Evolutionary conservation across 2,888 invertebrate genomes (phyloP).

Genomic region (Liodrosophila aerea): DNA sequence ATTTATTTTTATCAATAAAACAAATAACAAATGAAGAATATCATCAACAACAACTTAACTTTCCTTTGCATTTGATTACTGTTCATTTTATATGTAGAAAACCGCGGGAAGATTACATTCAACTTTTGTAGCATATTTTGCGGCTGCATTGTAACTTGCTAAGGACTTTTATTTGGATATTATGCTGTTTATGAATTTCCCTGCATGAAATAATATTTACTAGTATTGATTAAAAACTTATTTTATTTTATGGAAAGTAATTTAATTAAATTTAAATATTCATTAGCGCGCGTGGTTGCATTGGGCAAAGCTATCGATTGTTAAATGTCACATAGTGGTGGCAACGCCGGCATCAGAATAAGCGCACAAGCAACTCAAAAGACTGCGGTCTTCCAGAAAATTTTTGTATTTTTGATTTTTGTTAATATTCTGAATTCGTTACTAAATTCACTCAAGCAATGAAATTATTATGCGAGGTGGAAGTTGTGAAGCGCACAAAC

Average conservation of each 20-base stretch:
- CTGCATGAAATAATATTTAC: no score
- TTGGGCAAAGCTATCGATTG: slow-evolving; percentile 15
- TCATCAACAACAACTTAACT: no score
- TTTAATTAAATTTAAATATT: no score
- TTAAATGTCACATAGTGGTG: slow-evolving; percentile 1
- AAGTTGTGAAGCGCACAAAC: slow-evolving; percentile 86
- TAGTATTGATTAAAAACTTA: no score
- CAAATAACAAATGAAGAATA: no score
- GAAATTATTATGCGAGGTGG: slow-evolving; percentile 90
- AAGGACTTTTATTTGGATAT: no score
- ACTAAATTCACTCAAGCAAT: slow-evolving; percentile 83
- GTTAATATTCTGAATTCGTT: neutral
- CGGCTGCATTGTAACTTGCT: no score
- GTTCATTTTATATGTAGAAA: slow-evolving; percentile 3
- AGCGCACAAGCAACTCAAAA: slow-evolving; percentile 2
- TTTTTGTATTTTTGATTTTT: neutral
- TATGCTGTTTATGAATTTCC: no score
- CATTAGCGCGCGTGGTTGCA: slow-evolving; percentile 1
- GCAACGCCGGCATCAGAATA: slow-evolving; percentile 7
- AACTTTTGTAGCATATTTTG: no score
- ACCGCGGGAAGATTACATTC: no score
- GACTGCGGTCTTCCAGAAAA: neutral
- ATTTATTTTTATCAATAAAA: no score
- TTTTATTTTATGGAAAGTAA: no score
- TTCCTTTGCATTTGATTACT: slow-evolving; percentile 4